Evolutionary conservation across 2,888 invertebrate species (phyloP).

Genomic region (Drosophila falleni): DNA sequence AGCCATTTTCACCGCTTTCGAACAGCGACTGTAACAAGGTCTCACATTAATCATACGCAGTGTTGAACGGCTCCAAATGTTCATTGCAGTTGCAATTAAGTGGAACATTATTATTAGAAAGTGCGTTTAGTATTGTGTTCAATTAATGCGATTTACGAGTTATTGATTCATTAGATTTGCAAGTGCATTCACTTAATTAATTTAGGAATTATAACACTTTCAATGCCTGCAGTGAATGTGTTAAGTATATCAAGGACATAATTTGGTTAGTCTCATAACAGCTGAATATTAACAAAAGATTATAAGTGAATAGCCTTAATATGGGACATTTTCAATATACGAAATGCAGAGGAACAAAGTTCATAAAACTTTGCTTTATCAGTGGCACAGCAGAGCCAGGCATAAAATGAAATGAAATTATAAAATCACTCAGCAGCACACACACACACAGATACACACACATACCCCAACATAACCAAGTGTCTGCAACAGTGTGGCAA

Average conservation of each 20-base stretch:
- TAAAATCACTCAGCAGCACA: constrained; percentile 38
- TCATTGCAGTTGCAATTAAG: constrained; percentile 22
- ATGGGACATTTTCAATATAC: neutral
- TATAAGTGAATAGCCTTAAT: neutral
- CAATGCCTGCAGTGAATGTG: no score
- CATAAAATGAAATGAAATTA: constrained; percentile 42
- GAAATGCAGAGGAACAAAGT: neutral
- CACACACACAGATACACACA: constrained; percentile 12
- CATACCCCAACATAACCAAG: neutral
- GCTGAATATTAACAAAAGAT: no score
- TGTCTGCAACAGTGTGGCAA: constrained; percentile 30
- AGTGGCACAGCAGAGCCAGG: constrained; percentile 18
- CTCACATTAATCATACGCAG: constrained; percentile 64
- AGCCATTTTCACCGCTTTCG: constrained; percentile 17
- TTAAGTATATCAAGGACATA: no score
- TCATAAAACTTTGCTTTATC: constrained; percentile 27
- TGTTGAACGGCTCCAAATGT: constrained; percentile 42
- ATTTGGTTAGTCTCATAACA: no score
- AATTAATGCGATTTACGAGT: constrained; percentile 3
- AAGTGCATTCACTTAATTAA: neutral
- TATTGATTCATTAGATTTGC: neutral
- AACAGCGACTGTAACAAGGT: constrained; percentile 2
- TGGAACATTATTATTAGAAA: constrained; percentile 12
- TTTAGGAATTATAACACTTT: neutral
- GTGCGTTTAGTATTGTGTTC: constrained; percentile 13